Evolutionary conservation across 2,113 vertebrate species (phyloP).

Genomic region (Callospermophilus lateralis): DNA sequence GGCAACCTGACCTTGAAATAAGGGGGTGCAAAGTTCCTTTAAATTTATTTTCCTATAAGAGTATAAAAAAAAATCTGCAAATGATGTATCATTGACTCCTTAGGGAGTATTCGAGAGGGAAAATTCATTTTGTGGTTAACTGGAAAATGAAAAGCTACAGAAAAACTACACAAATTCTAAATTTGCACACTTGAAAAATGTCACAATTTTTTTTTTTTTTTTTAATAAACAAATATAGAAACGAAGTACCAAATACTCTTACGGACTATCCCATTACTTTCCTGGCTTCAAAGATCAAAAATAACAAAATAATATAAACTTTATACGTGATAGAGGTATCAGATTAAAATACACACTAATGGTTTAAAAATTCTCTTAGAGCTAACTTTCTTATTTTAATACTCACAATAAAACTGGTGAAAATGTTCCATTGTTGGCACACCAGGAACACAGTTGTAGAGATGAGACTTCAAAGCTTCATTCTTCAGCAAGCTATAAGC

Average conservation of each 20-base stretch:
- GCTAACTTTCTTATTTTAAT: not conserved
- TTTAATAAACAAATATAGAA: conserved; percentile 27
- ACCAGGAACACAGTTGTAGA: conserved; percentile 94
- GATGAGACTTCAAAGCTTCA: conserved; percentile 93
- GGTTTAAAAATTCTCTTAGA: not conserved
- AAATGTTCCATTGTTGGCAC: conserved; percentile 93
- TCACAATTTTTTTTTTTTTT: not conserved
- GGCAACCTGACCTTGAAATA: not conserved
- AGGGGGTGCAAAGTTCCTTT: not conserved
- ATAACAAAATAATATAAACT: not conserved
- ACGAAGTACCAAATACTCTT: not conserved
- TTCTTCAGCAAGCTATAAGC: conserved; percentile 96
- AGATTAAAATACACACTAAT: not conserved
- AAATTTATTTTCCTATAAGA: not conserved
- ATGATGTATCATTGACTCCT: not conserved
- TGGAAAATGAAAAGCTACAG: not conserved
- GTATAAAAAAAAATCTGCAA: conserved; percentile 4
- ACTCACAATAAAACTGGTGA: conserved; percentile 98
- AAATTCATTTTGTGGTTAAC: conserved; percentile 10
- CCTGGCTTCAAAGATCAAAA: not conserved
- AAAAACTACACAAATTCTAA: not conserved
- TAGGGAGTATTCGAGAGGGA: not conserved
- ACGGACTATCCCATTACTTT: not conserved
- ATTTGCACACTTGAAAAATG: conserved; percentile 2
- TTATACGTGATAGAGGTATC: not conserved